These are phyloP conservation scores for Orestias chungarensis DNA, from an alignment of 2,797 vertebrate species.

Conservation along the genomic window DNA sequence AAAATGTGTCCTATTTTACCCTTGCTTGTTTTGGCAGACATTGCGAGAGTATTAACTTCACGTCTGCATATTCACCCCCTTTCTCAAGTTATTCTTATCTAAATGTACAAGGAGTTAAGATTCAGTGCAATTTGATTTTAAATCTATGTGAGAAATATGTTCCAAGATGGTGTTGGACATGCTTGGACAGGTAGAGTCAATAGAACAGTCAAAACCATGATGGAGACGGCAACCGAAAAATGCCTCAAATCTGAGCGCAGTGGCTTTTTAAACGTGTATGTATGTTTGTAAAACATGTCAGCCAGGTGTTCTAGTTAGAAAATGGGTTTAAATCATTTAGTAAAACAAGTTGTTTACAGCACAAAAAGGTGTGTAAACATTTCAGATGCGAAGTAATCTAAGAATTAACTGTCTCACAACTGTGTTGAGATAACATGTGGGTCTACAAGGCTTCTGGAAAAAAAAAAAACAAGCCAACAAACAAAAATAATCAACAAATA, in stretches of 20 bases:
- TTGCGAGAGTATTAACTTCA: constrained; percentile 53
- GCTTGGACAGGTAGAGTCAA: background rate
- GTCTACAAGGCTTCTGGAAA: background rate
- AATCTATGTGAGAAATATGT: constrained; percentile 1
- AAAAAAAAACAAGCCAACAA: background rate
- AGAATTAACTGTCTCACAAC: background rate
- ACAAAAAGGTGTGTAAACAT: background rate
- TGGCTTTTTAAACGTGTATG: background rate
- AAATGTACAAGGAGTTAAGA: constrained; percentile 43
- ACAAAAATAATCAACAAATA: background rate
- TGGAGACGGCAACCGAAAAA: constrained; percentile 15
- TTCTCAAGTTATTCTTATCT: constrained; percentile 48
- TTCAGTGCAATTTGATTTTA: constrained; percentile 10
- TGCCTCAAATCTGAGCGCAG: background rate
- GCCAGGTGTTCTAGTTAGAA: too few relatives aligned
- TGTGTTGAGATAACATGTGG: background rate
- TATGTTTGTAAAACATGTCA: background rate
- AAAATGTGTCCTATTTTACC: constrained; percentile 71
- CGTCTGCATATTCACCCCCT: constrained; percentile 46
- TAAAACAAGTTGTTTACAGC: too few relatives aligned
- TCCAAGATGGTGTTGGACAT: constrained; percentile 3
- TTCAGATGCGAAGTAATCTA: background rate
- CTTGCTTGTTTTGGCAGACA: constrained; percentile 62
- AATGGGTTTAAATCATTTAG: too few relatives aligned
- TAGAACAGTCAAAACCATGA: constrained; percentile 1